phyloP scores from a whole-genome alignment of 2,797 vertebrate species.

The Morus bassanus region DNA sequence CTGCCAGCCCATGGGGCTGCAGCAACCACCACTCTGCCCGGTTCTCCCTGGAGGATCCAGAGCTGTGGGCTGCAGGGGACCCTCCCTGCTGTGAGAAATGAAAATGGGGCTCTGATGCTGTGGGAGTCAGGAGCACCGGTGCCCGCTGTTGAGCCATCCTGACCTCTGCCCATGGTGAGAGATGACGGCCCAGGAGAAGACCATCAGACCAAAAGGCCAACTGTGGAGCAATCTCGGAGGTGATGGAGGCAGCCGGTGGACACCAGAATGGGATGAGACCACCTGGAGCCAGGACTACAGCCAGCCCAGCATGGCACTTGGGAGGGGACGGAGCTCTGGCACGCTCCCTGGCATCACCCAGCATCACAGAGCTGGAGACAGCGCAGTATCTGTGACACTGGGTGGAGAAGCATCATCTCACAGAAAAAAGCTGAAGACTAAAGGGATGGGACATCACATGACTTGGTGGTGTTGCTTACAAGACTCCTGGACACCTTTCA shows the following conservation, averaged over 20 bases:
- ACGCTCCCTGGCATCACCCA: background rate
- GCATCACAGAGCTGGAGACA: background rate
- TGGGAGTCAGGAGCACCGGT: background rate
- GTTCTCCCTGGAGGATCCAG: background rate
- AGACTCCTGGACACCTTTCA: background rate
- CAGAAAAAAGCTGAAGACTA: background rate
- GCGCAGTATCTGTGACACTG: background rate
- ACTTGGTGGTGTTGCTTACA: fast-evolving
- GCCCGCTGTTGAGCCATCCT: background rate
- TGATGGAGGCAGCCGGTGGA: background rate
- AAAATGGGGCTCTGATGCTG: fast-evolving
- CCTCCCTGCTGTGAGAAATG: background rate
- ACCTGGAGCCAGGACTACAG: background rate
- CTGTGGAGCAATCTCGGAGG: background rate
- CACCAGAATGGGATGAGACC: background rate
- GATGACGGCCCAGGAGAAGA: background rate
- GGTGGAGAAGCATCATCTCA: background rate
- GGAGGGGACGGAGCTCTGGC: background rate
- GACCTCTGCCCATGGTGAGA: background rate
- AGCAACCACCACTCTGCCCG: fast-evolving
- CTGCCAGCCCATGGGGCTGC: fast-evolving
- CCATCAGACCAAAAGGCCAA: background rate
- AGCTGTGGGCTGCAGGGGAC: background rate
- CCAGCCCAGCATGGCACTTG: background rate
- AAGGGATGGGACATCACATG: background rate